A percentile compares a stretch with the other conserved stretches of the same genome.
Evolutionary conservation across 2,113 vertebrate species (phyloP).

Genomic region (Ornithorhynchus anatinus): DNA sequence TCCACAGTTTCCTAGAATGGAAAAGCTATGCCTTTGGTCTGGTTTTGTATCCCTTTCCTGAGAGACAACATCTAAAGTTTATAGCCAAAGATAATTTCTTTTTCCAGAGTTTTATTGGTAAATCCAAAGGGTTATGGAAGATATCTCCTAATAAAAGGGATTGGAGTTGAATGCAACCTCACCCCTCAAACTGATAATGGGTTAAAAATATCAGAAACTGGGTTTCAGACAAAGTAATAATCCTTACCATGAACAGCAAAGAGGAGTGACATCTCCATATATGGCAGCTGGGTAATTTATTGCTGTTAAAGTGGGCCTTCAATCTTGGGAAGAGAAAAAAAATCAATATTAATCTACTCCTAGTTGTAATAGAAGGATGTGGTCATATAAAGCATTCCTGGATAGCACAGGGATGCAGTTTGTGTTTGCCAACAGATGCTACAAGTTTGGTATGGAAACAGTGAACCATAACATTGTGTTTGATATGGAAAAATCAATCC

Average conservation of each 20-base stretch:
- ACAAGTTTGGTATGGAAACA: constrained; percentile 69
- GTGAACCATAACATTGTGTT: constrained; percentile 64
- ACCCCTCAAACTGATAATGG: constrained; percentile 12
- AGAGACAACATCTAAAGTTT: no score
- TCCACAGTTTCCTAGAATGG: no score
- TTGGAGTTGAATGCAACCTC: background rate
- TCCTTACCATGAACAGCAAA: constrained; percentile 32
- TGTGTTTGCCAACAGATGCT: constrained; percentile 66
- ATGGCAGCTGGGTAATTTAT: constrained; percentile 63
- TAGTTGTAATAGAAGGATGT: constrained; percentile 73
- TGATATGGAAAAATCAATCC: constrained; percentile 76
- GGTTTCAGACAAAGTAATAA: constrained; percentile 51
- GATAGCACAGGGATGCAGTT: constrained; percentile 39
- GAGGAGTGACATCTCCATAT: constrained; percentile 32
- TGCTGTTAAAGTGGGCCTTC: constrained; percentile 62
- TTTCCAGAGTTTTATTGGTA: constrained; percentile 27
- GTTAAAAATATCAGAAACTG: constrained; percentile 57
- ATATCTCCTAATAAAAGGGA: constrained; percentile 9
- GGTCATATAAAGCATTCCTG: constrained; percentile 64
- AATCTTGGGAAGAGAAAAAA: constrained; percentile 48
- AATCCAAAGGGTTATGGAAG: constrained; percentile 5
- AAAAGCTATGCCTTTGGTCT: no score
- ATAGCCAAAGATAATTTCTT: no score
- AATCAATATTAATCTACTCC: constrained; percentile 80
- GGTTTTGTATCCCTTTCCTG: no score